Conservation (phyloP, 1,140 invertebrate species). For the Cryptotermes secundus region DNA sequence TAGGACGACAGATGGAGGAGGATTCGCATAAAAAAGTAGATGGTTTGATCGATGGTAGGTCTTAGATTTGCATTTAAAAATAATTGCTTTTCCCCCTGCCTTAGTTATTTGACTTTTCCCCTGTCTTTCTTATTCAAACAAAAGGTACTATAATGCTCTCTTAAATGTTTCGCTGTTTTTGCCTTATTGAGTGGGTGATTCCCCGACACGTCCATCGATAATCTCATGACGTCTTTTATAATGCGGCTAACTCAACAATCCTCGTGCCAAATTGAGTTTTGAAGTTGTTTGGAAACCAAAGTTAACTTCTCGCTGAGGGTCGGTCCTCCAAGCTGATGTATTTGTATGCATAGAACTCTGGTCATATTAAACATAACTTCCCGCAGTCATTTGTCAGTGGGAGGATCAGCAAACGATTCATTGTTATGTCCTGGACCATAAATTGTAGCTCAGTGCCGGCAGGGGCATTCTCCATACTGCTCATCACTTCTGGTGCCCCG, state of each 20-base stretch:
- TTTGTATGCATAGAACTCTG: not conserved
- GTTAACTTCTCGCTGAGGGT: not conserved
- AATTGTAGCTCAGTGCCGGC: too few relatives aligned
- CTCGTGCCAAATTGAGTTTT: not conserved
- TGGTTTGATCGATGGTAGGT: not conserved
- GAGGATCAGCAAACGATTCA: too few relatives aligned
- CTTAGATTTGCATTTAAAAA: slow-evolving; percentile 20
- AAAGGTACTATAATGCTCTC: not conserved
- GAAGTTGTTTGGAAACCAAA: slow-evolving; percentile 3
- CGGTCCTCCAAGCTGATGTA: not conserved
- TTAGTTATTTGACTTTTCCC: not conserved
- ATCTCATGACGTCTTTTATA: not conserved
- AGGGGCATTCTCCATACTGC: too few relatives aligned
- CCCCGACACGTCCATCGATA: not conserved
- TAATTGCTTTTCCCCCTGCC: not conserved
- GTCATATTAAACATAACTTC: too few relatives aligned
- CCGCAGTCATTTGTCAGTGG: too few relatives aligned
- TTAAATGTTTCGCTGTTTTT: not conserved
- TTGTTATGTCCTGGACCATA: too few relatives aligned
- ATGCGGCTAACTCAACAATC: not conserved
- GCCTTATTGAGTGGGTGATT: not conserved
- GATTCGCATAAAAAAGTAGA: not conserved
- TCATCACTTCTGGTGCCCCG: too few relatives aligned
- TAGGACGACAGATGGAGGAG: not conserved
- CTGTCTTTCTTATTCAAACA: not conserved